phyloP scores from a whole-genome alignment of 2,797 vertebrate species.

The Kryptolebias ocellatus region DNA sequence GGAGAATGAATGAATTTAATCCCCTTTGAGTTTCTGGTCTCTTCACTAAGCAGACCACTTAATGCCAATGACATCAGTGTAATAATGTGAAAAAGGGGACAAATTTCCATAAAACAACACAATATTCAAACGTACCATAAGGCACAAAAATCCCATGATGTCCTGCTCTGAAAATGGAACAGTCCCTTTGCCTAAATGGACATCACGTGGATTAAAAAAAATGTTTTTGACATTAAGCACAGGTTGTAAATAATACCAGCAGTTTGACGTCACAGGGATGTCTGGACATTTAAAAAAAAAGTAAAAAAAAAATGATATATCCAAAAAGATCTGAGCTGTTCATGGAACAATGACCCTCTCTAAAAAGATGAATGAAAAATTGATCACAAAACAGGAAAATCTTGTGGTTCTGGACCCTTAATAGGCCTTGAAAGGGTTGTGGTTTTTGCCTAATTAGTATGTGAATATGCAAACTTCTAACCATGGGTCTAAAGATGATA shows the following conservation, averaged over 20 bases:
- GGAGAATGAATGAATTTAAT: constrained; percentile 73
- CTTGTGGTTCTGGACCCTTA: too few species aligned
- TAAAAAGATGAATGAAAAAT: too few species aligned
- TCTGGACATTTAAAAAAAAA: not conserved
- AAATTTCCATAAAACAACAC: constrained; percentile 58
- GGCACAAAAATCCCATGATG: constrained; percentile 49
- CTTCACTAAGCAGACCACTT: constrained; percentile 74
- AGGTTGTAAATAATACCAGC: constrained; percentile 16
- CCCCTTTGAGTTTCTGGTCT: constrained; percentile 59
- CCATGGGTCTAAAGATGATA: too few species aligned
- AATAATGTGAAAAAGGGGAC: constrained; percentile 61
- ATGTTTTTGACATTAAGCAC: constrained; percentile 28
- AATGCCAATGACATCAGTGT: constrained; percentile 70
- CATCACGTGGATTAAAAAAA: constrained; percentile 15
- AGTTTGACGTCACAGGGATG: constrained; percentile 6
- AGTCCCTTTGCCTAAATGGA: constrained; percentile 50
- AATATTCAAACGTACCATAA: constrained; percentile 62
- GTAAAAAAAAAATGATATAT: accelerated
- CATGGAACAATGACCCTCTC: too few species aligned
- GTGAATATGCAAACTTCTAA: too few species aligned
- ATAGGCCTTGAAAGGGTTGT: too few species aligned
- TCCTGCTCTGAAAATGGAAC: constrained; percentile 50
- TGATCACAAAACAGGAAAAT: too few species aligned
- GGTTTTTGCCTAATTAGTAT: too few species aligned
- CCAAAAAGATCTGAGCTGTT: too few species aligned